phyloP scores from a whole-genome alignment of 2,113 vertebrate species.

The Pelecanus crispus region DNA sequence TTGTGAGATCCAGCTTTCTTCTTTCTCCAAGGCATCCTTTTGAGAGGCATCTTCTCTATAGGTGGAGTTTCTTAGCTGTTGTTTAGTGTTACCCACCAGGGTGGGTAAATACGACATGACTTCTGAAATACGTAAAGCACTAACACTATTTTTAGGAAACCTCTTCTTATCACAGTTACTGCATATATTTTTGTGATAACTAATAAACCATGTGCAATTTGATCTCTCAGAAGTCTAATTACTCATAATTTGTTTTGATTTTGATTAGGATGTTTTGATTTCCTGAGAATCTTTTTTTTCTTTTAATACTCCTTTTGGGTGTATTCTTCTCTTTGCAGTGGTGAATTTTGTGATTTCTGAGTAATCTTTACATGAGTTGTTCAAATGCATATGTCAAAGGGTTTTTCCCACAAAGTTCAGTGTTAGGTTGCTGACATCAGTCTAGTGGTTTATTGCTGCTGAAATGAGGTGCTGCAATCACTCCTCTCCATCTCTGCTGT shows the following conservation, averaged over 20 bases:
- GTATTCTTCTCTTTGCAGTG: background rate
- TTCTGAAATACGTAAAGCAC: background rate
- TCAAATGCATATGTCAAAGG: background rate
- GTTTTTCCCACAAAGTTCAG: background rate
- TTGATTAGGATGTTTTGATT: background rate
- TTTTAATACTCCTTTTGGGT: background rate
- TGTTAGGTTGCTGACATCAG: background rate
- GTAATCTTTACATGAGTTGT: background rate
- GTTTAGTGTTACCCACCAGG: background rate
- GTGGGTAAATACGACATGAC: rapidly evolving
- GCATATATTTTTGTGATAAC: background rate
- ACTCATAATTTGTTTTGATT: background rate
- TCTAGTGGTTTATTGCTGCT: background rate
- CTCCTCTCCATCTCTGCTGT: background rate
- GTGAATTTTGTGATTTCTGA: background rate
- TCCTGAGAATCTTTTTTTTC: background rate
- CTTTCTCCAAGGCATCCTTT: background rate
- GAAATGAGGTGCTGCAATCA: background rate
- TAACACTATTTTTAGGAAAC: background rate
- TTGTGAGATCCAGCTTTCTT: background rate
- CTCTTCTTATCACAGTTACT: background rate
- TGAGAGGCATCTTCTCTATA: background rate
- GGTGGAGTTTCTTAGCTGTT: background rate
- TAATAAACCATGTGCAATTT: background rate
- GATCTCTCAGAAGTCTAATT: background rate